Evolutionary conservation across 2,113 vertebrate species (phyloP), one percentile per base, ranked within the genome.

Genomic region (Gracilinanus agilis): DNA sequence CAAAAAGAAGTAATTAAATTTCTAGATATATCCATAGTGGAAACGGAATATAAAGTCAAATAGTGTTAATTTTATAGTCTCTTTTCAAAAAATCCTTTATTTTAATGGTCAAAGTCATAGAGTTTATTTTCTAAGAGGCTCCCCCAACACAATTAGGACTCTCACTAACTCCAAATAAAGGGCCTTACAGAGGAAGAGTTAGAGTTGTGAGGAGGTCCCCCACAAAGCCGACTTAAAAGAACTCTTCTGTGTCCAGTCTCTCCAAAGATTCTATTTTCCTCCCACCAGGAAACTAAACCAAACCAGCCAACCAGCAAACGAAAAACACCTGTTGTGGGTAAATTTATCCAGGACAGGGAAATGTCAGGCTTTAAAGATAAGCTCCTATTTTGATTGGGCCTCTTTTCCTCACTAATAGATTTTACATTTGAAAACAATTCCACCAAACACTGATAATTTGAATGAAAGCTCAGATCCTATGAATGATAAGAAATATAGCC

Each of bases 391-490:
- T 55, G 96, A 94, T 95, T 49, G 67, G 61, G 44, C 58, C 49
- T 0, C 40, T 0, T 90, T 29, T 93, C 91, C 19, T 4, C 0
- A 11, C 90, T 89, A 53, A 90, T 96, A 61, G 0, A 6, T 95
- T 95, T 97, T 96, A 29, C 92, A 90, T 96, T 96, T 89, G 54
- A 94, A 93, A 94, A 55, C 9, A 61, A 54, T 56, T 54, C 49
- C 8, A 2, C n/a, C 49, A 92, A 56, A 5, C 54, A 89, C 95
- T 92, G 12, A 24, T 94, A 56, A 91, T 83, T 83, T 83, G 67
- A 83, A 83, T 83, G n/a, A 83, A 83, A 83, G 19, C n/a, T 83
- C 67, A 83, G 67, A 83, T 83, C 67, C 67, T 21, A 54, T 24
- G 67, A 90, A 90, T 91, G 55, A 55, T 90, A 96, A 95, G 55